A percentile compares a stretch with the other conserved stretches of the same genome.
These are phyloP conservation scores for Oryzias curvinotus DNA, from an alignment of 2,113 vertebrate species.

Conservation along the genomic window DNA sequence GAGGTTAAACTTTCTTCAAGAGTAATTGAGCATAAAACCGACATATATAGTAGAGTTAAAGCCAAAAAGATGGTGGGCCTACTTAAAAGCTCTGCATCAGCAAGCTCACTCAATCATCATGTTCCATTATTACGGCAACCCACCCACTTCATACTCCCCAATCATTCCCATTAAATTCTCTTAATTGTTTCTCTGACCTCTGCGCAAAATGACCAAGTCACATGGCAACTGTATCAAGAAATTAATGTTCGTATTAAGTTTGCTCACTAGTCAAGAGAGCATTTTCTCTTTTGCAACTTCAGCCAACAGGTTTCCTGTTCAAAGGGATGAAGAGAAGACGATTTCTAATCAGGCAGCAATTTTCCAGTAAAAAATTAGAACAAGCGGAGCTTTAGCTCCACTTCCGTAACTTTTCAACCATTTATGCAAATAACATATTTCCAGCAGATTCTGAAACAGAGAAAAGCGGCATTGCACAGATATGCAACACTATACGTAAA, in stretches of 20 bases:
- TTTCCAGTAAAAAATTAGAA: background rate
- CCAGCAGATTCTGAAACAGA: too few species aligned
- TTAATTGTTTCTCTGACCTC: slow-evolving; percentile 75
- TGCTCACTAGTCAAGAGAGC: slow-evolving; percentile 42
- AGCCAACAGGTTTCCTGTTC: slow-evolving; percentile 27
- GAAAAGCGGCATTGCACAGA: too few species aligned
- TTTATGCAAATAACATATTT: too few species aligned
- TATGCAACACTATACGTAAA: too few species aligned
- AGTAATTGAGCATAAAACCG: background rate
- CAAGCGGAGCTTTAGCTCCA: background rate
- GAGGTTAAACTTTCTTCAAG: background rate
- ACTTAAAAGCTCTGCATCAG: slow-evolving; percentile 20
- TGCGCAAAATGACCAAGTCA: slow-evolving; percentile 45
- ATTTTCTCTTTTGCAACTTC: slow-evolving; percentile 28
- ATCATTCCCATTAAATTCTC: slow-evolving; percentile 57
- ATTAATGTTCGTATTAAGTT: slow-evolving; percentile 65
- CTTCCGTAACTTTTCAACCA: too few species aligned
- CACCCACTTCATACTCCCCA: slow-evolving; percentile 45
- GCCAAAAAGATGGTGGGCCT: background rate
- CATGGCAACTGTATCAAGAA: slow-evolving; percentile 51
- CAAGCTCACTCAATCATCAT: slow-evolving; percentile 21
- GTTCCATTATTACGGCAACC: slow-evolving; percentile 56
- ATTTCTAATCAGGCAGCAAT: background rate
- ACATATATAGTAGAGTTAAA: background rate
- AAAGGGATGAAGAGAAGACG: slow-evolving; percentile 29